These are phyloP conservation scores for Pollachius pollachius DNA, from an alignment of 2,113 vertebrate species.

Conservation along the genomic window DNA sequence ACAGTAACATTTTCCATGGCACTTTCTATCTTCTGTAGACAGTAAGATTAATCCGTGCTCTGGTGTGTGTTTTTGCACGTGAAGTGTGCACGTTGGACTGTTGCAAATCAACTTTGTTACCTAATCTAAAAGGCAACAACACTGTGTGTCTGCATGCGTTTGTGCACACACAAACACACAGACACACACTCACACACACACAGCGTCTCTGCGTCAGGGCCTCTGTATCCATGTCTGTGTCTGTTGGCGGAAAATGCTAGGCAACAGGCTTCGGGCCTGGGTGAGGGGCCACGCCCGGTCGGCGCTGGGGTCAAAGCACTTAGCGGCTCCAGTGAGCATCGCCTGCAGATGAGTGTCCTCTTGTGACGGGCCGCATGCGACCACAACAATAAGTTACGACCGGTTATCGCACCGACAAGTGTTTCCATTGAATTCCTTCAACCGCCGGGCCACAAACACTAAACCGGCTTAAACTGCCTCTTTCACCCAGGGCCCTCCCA, in stretches of 20 bases:
- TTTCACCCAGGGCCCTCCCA: neutral
- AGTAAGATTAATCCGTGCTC: neutral
- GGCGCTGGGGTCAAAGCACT: neutral
- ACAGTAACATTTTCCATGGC: too few species aligned
- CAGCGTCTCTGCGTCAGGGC: too few species aligned
- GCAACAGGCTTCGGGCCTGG: neutral
- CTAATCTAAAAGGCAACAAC: neutral
- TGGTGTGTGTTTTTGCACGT: conserved; percentile 1
- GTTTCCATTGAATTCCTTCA: too few species aligned
- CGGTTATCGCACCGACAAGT: too few species aligned
- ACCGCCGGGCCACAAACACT: too few species aligned
- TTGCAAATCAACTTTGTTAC: neutral
- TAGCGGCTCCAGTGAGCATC: neutral
- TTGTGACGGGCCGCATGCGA: too few species aligned
- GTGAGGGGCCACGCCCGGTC: neutral
- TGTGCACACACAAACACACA: conserved; percentile 3
- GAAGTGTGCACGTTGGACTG: neutral
- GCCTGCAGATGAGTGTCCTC: neutral
- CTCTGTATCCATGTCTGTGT: neutral
- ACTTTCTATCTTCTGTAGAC: too few species aligned
- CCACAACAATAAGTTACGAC: too few species aligned
- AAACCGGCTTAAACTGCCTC: too few species aligned
- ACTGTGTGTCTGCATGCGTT: neutral
- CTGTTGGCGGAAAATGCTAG: neutral
- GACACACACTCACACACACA: neutral